Evolutionary conservation across 2,888 invertebrate genomes (phyloP), one percentile per base, ranked within the genome.

Genomic region (Drosophila borborema): DNA sequence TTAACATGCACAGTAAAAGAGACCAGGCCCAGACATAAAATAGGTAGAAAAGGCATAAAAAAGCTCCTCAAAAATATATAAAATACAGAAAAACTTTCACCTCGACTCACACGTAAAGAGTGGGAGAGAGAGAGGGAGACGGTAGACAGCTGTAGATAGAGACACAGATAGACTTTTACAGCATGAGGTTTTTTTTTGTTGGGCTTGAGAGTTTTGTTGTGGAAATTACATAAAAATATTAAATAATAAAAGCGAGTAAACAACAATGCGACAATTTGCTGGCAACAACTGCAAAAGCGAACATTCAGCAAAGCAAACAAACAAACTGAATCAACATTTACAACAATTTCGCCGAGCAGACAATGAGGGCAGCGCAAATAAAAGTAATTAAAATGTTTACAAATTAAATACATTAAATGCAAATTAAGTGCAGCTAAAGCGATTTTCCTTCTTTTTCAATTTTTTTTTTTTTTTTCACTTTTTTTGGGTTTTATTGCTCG

Each of bases 301-400:
- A 12, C 53, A 72, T 65, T 72, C 56, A 51, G 59, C 64, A 65
- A 58, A 40, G 41, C 43, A 71, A 74, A 59, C 45, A 64, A 69
- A 41, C 55, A 67, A 58, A 41, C 55, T 46, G 63, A 63, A 48
- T 61, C 75, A 80, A 65, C 62, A 62, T 54, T 78, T 72, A 67
- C 69, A 63, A 67, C 66, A 72, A 72, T 64, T 80, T 31, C 28
- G 23, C n/a, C 56, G 12, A n/a, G n/a, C 23, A 23, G 40, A 53
- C 38, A 40, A 43, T 43, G 61, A 34, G 46, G 55, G 23, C 46
- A 48, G 51, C 53, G 58, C 10, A 58, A 68, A 64, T 66, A 74
- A 66, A 75, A 77, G 74, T 77, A 86, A 86, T 86, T 86, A 86
- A 86, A 86, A 76, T 89, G 89, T 86, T 86, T 84, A 80, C 87